Evolutionary conservation across 2,113 vertebrate species (phyloP).

Genomic region (Candoia aspera): DNA sequence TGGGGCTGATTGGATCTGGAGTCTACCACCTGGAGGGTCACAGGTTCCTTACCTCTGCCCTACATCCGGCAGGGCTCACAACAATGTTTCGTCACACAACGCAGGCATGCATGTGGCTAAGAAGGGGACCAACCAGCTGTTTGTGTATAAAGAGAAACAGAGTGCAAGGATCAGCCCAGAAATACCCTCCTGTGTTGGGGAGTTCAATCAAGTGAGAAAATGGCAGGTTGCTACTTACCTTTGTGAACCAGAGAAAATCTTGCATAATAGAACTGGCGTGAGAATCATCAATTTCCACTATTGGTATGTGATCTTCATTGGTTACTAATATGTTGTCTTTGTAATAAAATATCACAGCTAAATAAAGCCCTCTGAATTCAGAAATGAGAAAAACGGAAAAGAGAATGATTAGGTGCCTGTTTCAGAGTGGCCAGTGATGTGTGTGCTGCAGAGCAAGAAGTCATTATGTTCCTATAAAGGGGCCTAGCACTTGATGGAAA

Average conservation of each 20-base stretch:
- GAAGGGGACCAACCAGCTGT: neutral
- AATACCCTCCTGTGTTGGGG: neutral
- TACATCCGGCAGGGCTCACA: neutral
- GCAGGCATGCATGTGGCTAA: neutral
- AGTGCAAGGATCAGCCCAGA: neutral
- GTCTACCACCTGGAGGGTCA: neutral
- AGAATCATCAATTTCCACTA: slow-evolving; percentile 97
- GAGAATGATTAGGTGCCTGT: slow-evolving; percentile 21
- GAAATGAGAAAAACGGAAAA: slow-evolving; percentile 56
- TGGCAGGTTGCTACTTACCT: slow-evolving; percentile 76
- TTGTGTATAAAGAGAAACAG: neutral
- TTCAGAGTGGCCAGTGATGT: slow-evolving; percentile 13
- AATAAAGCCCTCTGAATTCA: slow-evolving; percentile 89
- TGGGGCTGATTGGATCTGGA: neutral
- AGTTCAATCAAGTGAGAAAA: neutral
- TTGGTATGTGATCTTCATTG: slow-evolving; percentile 96
- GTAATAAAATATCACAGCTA: slow-evolving; percentile 93
- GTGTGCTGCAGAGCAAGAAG: neutral
- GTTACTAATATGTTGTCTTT: slow-evolving; percentile 95
- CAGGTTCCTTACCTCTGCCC: neutral
- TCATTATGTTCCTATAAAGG: neutral
- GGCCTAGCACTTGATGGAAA: neutral
- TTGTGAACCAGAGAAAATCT: slow-evolving; percentile 98
- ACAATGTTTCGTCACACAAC: too few relatives aligned
- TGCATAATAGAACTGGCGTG: slow-evolving; percentile 91